Evolutionary conservation across 2,888 invertebrate species (phyloP), one percentile per base, ranked within the genome.

Genomic region (Nysson spinosus): DNA sequence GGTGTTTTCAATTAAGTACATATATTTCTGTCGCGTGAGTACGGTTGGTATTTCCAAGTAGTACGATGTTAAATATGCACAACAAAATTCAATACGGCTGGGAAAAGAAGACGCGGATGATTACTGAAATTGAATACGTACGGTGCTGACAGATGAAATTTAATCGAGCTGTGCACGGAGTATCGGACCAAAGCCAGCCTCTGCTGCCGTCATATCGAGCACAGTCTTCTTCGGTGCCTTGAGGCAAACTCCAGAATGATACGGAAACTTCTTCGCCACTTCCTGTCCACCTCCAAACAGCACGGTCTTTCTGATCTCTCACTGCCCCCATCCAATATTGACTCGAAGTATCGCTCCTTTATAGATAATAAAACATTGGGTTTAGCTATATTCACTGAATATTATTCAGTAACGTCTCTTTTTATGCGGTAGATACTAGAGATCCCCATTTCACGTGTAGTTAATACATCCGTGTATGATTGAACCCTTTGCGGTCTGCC

Each of bases 321-420:
- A 95, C 91, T 0, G 96, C 96, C 0, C 96, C 97, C 93, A 97
- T 94, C 97, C 97, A 97, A 86, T 97, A 97, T 78, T 96, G 96
- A 58, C 96, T 96, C 83, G 93, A 95, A 16, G 94, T 93, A 88
- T 97, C 96, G 82, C 94, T 96, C 83, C 94, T 92, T 88, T 35
- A 6, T 28, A 52, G 39, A 7, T 4, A 22, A 71, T 78, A 16
- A 24, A 30, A 37, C 6, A 6, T 30, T 32, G 44, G 17, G 6
- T 11, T 1, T 16, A 3, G 14, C 35, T 4, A 5, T 7, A 16
- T 9, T 17, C 16, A 9, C 3, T 16, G 4, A 4, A 16, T 0
- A n/a, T 3, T 20, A 4, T 20, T 39, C n/a, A n/a, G n/a, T n/a
- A n/a, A n/a, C n/a, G n/a, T n/a, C n/a, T n/a, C n/a, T n/a, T n/a